phyloP scores from a whole-genome alignment of 1,140 invertebrate species.

The Trinorchestia longiramus region DNA sequence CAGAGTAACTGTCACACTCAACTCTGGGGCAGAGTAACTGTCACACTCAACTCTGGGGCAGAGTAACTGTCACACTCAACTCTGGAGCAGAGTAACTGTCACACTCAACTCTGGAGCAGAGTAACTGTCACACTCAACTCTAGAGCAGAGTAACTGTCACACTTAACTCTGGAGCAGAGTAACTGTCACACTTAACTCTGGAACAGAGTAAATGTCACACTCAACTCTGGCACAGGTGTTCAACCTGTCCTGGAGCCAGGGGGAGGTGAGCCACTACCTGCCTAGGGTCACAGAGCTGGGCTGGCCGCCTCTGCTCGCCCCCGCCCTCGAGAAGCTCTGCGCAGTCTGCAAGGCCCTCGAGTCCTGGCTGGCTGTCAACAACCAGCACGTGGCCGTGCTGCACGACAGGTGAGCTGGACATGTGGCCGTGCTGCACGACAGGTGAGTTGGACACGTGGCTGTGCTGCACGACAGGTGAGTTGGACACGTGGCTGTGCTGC shows the following conservation, averaged over 20 bases:
- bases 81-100: no score
- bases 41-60: no score
- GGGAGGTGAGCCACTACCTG: slow-evolving; percentile 73
- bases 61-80: no score
- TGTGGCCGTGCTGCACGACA: slow-evolving; percentile 84
- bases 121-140: no score
- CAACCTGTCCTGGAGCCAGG: slow-evolving; percentile 79
- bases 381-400: slow-evolving; percentile 85
- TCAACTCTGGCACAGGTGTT: slow-evolving; percentile 79
- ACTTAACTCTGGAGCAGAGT: no score
- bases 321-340: slow-evolving; percentile 89
- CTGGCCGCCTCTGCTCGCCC: slow-evolving; percentile 87
- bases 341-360: slow-evolving; percentile 93
- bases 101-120: no score
- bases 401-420: slow-evolving; percentile 80
- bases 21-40: no score
- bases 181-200: no score
- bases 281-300: slow-evolving; percentile 79
- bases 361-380: slow-evolving; percentile 85
- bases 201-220: background rate
- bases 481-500: background rate
- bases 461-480: slow-evolving; percentile 91
- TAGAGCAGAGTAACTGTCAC: no score
- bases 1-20: no score
- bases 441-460: slow-evolving; percentile 75